Base-by-base conservation (phyloP, 2,888 invertebrate genomes). In the Plemyria rubiginata region DNA sequence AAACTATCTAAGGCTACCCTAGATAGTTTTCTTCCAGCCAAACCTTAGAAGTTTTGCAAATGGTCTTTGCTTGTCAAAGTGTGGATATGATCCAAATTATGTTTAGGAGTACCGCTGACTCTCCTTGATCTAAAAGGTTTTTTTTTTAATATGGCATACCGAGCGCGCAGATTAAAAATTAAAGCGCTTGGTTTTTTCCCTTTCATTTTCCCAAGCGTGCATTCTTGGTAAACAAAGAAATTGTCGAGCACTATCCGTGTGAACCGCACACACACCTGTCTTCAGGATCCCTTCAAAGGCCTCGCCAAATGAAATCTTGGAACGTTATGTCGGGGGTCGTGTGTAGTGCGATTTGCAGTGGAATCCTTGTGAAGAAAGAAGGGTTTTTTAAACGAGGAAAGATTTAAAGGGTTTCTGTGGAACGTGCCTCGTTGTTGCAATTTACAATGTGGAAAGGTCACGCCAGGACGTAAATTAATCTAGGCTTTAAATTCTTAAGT, bases 241-340 rank as follows among this genome's bases (percentile, higher is more conserved):
- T 38, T 4, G 5, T 6, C 38, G 1, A 40, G 40, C 13, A 8
- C 49, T 13, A 7, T 13, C 29, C 22, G 12, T 48, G 40, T 59
- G 53, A 59, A 41, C 53, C 38, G 36, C 46, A 1, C 41, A 29
- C 51, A 36, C 58, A 54, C 54, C 54, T 60, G 60, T 60, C 53
- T 36, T 15, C 36, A 43, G 36, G 50, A 45, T 49, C 48, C 13
- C 28, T 40, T 53, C 49, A 60, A 54, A 54, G 54, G 46, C 32
- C 54, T 36, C 54, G 46, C 55, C 29, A 59, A 63, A 63, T 59
- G 55, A 59, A 59, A 63, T 63, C 58, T 46, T 41, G 59, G 38
- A 40, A 16, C 54, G 50, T 59, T 46, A 40, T 52, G 32, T 50
- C 15, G 22, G 43, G 40, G 43, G 53, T 29, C 40, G 55, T 55